phyloP scores from a whole-genome alignment of 2,888 invertebrate genomes.

The Odontocolon sp. region DNA sequence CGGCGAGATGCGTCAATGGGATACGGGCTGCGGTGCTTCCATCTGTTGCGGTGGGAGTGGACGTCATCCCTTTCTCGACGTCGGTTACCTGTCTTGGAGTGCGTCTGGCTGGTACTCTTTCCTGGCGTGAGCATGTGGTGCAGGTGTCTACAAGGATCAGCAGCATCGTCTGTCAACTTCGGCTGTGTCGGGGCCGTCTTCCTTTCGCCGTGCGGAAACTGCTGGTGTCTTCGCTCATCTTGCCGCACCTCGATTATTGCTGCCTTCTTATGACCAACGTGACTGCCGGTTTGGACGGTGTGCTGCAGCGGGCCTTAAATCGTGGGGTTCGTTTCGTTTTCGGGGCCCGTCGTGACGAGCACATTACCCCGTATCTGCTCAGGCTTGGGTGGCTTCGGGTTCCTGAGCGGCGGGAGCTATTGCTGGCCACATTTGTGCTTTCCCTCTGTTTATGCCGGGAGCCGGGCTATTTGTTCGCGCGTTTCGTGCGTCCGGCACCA shows the following conservation, averaged over 20 bases:
- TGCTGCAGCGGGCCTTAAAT: background rate
- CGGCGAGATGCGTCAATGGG: background rate
- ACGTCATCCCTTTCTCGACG: background rate
- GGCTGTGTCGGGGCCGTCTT: background rate
- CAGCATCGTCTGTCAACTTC: background rate
- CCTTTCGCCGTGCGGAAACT: background rate
- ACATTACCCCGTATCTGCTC: constrained; percentile 4
- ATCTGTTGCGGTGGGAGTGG: background rate
- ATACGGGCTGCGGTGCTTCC: background rate
- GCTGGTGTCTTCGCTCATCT: background rate
- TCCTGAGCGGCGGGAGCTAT: background rate
- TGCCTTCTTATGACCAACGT: background rate
- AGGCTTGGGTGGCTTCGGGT: background rate
- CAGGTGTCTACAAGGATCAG: background rate
- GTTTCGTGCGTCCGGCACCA: background rate
- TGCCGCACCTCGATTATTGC: background rate
- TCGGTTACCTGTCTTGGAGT: background rate
- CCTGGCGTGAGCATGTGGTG: background rate
- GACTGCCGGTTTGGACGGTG: background rate
- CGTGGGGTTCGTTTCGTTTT: constrained; percentile 9
- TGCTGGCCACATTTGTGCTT: background rate
- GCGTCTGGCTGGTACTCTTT: background rate
- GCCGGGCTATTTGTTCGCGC: background rate
- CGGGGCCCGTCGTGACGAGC: background rate
- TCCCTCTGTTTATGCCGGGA: background rate